A percentile compares a stretch with the other conserved stretches of the same genome.
Conservation (phyloP, 2,797 vertebrate species). For the Chiloscyllium punctatum region DNA sequence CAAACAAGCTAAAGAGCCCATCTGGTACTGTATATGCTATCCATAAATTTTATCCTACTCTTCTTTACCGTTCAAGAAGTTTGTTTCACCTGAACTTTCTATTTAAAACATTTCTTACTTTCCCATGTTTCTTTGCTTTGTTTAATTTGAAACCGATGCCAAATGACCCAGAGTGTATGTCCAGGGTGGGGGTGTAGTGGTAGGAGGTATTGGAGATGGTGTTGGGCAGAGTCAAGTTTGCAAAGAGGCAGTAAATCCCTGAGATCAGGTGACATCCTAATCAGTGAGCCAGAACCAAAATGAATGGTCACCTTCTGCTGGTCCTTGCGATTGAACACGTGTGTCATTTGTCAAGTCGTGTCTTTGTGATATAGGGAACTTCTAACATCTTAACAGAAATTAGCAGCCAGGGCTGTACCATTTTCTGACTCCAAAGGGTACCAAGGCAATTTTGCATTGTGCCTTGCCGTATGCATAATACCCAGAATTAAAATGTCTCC, state of each 20-base stretch:
- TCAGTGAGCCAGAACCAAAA: background rate
- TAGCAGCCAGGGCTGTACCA: background rate
- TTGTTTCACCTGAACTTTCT: background rate
- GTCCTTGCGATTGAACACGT: background rate
- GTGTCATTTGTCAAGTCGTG: background rate
- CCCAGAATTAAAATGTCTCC: background rate
- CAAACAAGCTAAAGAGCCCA: background rate
- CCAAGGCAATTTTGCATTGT: background rate
- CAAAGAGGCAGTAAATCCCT: background rate
- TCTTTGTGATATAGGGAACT: background rate
- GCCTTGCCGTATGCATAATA: background rate
- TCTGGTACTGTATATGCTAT: background rate
- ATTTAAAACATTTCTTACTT: background rate
- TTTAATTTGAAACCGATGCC: background rate
- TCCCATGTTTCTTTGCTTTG: background rate
- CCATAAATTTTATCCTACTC: background rate
- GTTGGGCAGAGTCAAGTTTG: background rate
- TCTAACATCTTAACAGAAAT: background rate
- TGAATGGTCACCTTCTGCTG: background rate
- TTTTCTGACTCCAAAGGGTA: background rate
- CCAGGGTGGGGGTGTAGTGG: too few relatives aligned
- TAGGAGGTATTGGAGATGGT: background rate
- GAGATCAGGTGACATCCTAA: background rate
- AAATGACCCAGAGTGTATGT: background rate
- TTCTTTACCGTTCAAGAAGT: background rate